Percentiles rank a stretch among this genome's conserved stretches.
Conservation (phyloP, 2,888 invertebrate species). For the Halocaridina rubra region DNA sequence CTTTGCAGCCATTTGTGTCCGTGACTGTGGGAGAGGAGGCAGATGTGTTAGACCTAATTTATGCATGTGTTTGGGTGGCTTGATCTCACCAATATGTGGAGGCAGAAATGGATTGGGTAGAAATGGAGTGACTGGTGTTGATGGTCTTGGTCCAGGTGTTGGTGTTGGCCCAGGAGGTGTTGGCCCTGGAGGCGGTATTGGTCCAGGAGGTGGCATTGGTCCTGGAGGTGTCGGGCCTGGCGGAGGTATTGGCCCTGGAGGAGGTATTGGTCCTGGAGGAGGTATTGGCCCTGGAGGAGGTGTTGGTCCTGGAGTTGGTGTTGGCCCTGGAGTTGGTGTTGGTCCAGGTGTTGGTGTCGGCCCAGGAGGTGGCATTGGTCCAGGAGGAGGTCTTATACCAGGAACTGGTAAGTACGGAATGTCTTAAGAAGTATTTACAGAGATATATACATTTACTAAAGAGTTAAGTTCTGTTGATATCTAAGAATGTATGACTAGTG, state of each 20-base stretch:
- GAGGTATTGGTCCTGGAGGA: background rate
- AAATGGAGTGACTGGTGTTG: background rate
- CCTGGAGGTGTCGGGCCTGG: background rate
- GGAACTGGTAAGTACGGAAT: no score
- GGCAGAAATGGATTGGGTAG: constrained; percentile 19
- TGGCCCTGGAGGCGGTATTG: background rate
- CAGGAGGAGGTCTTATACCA: background rate
- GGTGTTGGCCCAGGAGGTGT: background rate
- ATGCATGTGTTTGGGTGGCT: constrained; percentile 78
- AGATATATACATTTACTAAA: background rate
- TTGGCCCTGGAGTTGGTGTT: background rate
- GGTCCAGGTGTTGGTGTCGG: background rate
- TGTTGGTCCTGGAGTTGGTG: background rate
- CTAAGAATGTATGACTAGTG: no score
- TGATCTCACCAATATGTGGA: constrained; percentile 62
- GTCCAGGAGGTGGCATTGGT: background rate
- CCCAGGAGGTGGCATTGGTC: background rate
- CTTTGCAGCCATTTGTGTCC: constrained; percentile 56
- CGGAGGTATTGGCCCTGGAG: background rate
- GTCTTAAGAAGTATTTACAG: background rate
- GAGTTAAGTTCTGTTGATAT: no score
- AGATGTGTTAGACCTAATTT: constrained; percentile 84
- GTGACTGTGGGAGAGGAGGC: constrained; percentile 54
- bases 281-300: background rate
- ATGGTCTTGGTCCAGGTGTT: background rate